Evolutionary conservation across 2,797 vertebrate genomes (phyloP).

Genomic region (Carcharodon carcharias): DNA sequence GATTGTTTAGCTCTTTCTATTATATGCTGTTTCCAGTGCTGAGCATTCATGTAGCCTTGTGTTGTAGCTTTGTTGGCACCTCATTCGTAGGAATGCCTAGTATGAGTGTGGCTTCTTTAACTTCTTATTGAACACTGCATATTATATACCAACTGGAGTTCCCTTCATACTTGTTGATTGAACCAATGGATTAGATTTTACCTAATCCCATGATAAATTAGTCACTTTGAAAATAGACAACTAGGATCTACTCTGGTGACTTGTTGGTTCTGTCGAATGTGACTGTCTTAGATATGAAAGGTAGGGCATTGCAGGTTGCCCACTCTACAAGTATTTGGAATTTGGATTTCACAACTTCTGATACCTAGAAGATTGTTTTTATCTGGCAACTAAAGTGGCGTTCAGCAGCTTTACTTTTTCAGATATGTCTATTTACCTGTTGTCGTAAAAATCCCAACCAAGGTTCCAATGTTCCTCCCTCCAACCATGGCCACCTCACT

Average conservation of each 20-base stretch:
- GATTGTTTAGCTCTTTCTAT: background rate
- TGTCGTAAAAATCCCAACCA: slow-evolving; percentile 68
- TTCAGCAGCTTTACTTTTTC: background rate
- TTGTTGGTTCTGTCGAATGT: background rate
- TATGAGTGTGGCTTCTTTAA: background rate
- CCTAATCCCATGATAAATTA: background rate
- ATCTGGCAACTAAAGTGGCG: background rate
- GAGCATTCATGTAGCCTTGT: background rate
- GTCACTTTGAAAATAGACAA: background rate
- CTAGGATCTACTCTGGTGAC: background rate
- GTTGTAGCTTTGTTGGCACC: background rate
- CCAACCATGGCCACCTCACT: slow-evolving; percentile 69
- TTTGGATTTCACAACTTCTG: background rate
- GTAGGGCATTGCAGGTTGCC: background rate
- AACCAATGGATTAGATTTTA: background rate
- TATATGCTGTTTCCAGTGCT: background rate
- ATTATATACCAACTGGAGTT: background rate
- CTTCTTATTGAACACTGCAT: background rate
- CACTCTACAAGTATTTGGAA: background rate
- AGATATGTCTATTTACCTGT: slow-evolving; percentile 58
- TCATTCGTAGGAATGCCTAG: background rate
- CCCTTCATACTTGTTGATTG: background rate
- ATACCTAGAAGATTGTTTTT: background rate
- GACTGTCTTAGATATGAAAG: background rate
- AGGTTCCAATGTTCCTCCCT: slow-evolving; percentile 62